Evolutionary conservation across 1,140 invertebrate species (phyloP), one percentile per base, ranked within the genome.

Genomic region (Phenacoccus solenopsis): DNA sequence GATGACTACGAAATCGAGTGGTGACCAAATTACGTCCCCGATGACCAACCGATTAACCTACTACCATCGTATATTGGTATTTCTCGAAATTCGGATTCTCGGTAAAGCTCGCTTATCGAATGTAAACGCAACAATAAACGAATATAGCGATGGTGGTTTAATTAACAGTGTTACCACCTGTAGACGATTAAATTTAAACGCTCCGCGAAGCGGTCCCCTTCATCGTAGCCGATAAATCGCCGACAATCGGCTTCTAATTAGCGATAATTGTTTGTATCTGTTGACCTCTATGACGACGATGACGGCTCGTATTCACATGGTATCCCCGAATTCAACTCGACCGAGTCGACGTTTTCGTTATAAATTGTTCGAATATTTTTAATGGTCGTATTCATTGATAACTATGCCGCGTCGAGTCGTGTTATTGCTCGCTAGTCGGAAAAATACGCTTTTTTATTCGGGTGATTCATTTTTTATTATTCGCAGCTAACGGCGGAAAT

Each of bases 181-280:
- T n/a, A n/a, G n/a, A n/a, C 38, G 38, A 49, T 49, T 16, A 49
- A 49, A 49, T 49, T 49, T 16, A 9, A 49, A 49, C 2, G 20
- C n/a, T 16, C 5, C 30, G 5, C 56, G 21, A 38, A 4, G 59
- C 59, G 21, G 59, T 24, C 5, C 21, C 2, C 10, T 64, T 64
- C 59, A 25, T 24, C 59, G 21, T 24, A 10, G 5, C 59, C 22
- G 59, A 64, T 64, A 16, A 24, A 64, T 64, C 20, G 20, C 38
- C 38, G 59, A 25, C 21, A 25, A 64, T 64, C 59, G 21, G 22
- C 2, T 16, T 64, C 59, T 64, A 64, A 64, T 64, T 64, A 64
- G 59, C 59, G 59, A 25, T 64, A 64, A 64, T 64, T 64, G 59
- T 64, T 64, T 25, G 25, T 64, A 64, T 64, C 59, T 64, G 25